phyloP scores from a whole-genome alignment of 2,797 vertebrate species.

The Australoheros facetus region DNA sequence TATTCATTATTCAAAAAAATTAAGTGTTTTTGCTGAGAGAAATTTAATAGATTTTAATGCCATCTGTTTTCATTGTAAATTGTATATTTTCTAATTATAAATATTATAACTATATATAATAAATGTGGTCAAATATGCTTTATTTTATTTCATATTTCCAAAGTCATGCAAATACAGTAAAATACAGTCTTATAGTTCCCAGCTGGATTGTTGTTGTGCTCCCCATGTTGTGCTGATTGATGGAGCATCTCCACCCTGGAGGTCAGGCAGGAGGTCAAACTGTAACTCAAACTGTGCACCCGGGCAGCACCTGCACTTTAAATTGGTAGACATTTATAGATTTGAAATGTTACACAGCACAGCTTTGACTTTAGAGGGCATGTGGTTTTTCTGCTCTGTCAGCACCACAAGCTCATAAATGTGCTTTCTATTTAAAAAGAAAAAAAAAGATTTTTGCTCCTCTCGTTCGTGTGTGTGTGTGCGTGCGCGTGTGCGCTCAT shows the following conservation, averaged over 20 bases:
- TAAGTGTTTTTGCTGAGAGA: too few species aligned
- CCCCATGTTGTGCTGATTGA: slow-evolving; percentile 16
- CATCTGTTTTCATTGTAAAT: background rate
- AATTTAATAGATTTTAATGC: background rate
- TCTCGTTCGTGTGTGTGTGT: too few species aligned
- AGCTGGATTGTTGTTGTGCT: background rate
- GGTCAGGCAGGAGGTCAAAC: slow-evolving; percentile 27
- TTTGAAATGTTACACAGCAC: slow-evolving; percentile 15
- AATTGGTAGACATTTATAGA: slow-evolving; percentile 35
- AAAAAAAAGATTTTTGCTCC: background rate
- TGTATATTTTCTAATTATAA: too few species aligned
- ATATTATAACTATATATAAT: too few species aligned
- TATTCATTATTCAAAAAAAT: background rate
- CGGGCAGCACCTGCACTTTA: slow-evolving; percentile 24
- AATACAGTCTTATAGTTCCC: background rate
- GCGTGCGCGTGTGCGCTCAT: background rate
- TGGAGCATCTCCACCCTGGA: slow-evolving; percentile 16
- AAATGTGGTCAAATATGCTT: too few species aligned
- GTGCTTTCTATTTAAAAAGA: background rate
- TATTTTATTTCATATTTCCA: too few species aligned
- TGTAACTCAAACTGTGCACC: slow-evolving; percentile 32
- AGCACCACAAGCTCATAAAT: background rate
- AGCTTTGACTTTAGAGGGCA: background rate
- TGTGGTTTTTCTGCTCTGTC: background rate
- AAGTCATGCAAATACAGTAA: too few species aligned